Evolutionary conservation across 2,888 invertebrate genomes (phyloP).

Genomic region (Drosophila sordidula): DNA sequence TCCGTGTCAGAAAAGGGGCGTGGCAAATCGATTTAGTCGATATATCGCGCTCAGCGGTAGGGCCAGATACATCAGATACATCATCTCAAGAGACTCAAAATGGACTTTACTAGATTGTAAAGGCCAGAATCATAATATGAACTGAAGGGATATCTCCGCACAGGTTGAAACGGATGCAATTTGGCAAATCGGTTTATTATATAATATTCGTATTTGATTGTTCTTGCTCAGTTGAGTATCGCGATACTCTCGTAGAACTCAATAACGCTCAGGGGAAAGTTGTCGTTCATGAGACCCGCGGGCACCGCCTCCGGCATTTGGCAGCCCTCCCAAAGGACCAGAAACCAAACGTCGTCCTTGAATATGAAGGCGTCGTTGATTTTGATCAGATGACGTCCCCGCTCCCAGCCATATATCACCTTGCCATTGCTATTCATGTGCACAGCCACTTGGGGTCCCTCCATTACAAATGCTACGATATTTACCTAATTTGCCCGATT

Average conservation of each 20-base stretch:
- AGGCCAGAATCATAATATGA: too few relatives aligned
- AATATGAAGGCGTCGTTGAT: not conserved
- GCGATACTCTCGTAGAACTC: not conserved
- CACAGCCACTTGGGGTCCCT: conserved; percentile 11
- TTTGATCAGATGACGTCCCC: conserved; percentile 4
- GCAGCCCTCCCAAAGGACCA: conserved; percentile 17
- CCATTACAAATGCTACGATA: not conserved
- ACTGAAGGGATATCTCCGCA: too few relatives aligned
- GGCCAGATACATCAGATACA: too few relatives aligned
- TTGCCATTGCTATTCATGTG: conserved; percentile 4
- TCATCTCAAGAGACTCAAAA: too few relatives aligned
- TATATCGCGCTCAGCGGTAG: too few relatives aligned
- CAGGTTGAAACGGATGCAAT: too few relatives aligned
- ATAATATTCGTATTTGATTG: too few relatives aligned
- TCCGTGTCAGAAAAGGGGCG: too few relatives aligned
- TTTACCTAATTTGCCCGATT: not conserved
- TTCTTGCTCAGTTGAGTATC: not conserved
- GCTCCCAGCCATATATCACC: conserved; percentile 10
- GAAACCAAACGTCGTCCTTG: conserved; percentile 3
- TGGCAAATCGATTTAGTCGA: too few relatives aligned
- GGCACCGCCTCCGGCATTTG: conserved; percentile 14
- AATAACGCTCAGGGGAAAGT: not conserved
- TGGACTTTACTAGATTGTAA: too few relatives aligned
- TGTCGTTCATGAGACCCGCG: not conserved
- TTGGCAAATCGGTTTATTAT: too few relatives aligned